phyloP scores from a whole-genome alignment of 2,113 vertebrate genomes.

The Ancistrus triradiatus region DNA sequence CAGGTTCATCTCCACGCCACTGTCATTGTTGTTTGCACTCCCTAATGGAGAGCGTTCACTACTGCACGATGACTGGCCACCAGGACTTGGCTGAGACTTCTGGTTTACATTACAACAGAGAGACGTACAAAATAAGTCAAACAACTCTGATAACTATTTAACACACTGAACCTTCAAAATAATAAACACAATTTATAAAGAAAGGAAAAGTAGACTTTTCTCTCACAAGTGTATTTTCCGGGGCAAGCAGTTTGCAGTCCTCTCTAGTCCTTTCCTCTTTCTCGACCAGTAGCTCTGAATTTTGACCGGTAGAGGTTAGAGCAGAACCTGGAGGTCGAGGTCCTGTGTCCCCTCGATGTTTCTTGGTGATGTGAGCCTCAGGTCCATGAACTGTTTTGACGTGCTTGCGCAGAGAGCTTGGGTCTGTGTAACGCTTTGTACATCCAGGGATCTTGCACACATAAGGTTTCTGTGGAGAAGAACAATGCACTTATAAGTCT shows the following conservation, averaged over 20 bases:
- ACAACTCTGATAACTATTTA: too few species aligned
- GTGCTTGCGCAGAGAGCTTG: conserved; percentile 91
- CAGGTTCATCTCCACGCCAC: conserved; percentile 92
- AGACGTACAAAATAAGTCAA: neutral
- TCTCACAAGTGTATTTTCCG: conserved; percentile 80
- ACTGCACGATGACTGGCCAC: conserved; percentile 92
- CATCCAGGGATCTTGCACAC: conserved; percentile 95
- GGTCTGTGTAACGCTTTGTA: conserved; percentile 95
- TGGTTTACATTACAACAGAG: conserved; percentile 45
- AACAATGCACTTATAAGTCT: neutral
- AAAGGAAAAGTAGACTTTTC: neutral
- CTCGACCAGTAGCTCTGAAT: conserved; percentile 78
- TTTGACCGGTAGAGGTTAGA: conserved; percentile 58
- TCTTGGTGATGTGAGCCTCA: conserved; percentile 94
- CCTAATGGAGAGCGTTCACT: conserved; percentile 92
- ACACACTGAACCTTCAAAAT: too few species aligned
- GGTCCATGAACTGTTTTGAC: conserved; percentile 96
- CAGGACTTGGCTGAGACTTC: conserved; percentile 92
- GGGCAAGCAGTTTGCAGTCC: conserved; percentile 81
- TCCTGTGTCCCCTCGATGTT: conserved; percentile 83
- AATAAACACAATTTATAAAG: neutral
- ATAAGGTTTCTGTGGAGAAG: conserved; percentile 78
- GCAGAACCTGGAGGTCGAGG: conserved; percentile 62
- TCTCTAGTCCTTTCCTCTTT: conserved; percentile 79
- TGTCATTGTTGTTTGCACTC: conserved; percentile 94